Conservation (phyloP, 2,797 vertebrate species). For the Syncerus caffer region DNA sequence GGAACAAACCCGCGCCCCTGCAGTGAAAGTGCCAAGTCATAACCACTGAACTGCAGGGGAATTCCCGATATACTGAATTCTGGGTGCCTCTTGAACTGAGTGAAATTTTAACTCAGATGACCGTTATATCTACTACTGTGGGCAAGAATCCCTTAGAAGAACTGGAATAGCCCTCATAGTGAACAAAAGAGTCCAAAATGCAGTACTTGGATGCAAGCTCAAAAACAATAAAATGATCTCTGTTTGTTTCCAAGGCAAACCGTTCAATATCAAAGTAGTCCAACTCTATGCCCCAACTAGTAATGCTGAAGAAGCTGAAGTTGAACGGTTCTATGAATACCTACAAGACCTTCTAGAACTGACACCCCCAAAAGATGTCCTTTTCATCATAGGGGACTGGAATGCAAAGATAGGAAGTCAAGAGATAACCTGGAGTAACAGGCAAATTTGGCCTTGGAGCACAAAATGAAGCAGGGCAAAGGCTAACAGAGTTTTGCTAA, state of each 20-base stretch:
- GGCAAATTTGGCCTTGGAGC: neutral
- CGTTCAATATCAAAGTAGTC: neutral
- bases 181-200: neutral
- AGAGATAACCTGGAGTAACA: neutral
- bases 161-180: neutral
- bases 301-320: neutral
- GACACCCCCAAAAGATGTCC: neutral
- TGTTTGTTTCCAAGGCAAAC: neutral
- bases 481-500: neutral
- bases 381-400: neutral
- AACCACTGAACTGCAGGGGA: neutral
- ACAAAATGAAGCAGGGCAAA: neutral
- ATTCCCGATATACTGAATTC: neutral
- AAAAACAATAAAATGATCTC: neutral
- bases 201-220: neutral
- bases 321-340: neutral
- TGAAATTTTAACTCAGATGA: neutral
- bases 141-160: neutral
- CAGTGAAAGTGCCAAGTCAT: neutral
- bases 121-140: neutral
- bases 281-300: neutral
- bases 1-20: neutral
- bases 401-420: neutral
- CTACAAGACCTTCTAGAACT: neutral
- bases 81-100: neutral